Evolutionary conservation across 2,888 invertebrate genomes (phyloP), one percentile per base, ranked within the genome.

Genomic region (Drosophila birchii): DNA sequence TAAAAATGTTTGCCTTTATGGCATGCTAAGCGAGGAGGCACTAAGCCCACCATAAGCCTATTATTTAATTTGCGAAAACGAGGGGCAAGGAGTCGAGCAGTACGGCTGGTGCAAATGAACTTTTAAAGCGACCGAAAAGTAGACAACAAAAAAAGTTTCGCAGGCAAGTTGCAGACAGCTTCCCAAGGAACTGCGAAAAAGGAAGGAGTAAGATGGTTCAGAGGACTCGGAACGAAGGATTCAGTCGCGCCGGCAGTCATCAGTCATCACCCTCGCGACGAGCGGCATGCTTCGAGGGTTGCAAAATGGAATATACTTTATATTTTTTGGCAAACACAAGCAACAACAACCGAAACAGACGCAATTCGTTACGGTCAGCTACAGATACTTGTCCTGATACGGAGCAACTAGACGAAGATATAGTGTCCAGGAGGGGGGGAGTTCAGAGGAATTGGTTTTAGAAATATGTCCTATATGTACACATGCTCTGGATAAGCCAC

Each of bases 211-310:
- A 36, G 57, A 26, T 32, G 47, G 43, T 26, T 45, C 38, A 23
- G 12, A 68, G 38, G 53, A 55, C 43, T 34, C 43, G 20, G 43
- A 6, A 44, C 43, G 1, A n/a, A 34, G 59, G 29, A 41, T 51
- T 45, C 26, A 74, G 64, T 62, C 72, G 60, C 56, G 58, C 67
- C 75, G 75, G 79, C 88, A 90, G 45, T 90, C 90, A 90, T 90
- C 90, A 86, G 90, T 90, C 90, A 90, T 90, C 90, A 90, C 89
- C 84, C 90, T 86, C 87, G 83, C 61, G 72, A 56, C 71, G 51
- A 60, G 38, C 53, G 56, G 23, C 55, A 11, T 60, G 45, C 39
- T 80, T 66, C 54, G 86, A 86, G 88, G 88, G 86, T 84, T 83
- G 84, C 86, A 88, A 86, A 82, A 64, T 49, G 66, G 68, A 68